These are phyloP conservation scores for Psylliodes chrysocephalus DNA, from an alignment of 2,888 invertebrate genomes.

Conservation along the genomic window DNA sequence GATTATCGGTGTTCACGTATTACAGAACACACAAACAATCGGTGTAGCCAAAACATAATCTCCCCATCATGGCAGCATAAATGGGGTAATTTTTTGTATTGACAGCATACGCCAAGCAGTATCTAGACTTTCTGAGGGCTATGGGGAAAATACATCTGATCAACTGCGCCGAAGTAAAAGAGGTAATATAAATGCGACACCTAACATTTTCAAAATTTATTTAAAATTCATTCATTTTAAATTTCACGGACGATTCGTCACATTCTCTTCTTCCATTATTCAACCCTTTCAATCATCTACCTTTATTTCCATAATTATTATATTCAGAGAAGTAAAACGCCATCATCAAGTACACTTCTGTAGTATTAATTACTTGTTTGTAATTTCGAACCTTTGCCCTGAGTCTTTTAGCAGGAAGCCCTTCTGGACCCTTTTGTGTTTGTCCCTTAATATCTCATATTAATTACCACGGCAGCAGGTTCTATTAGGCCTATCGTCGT, in stretches of 20 bases:
- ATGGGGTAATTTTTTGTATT: too few relatives aligned
- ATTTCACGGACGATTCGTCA: background rate
- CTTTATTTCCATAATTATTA: slow-evolving; percentile 16
- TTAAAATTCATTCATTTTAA: too few relatives aligned
- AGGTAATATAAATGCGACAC: background rate
- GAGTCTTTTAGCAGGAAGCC: slow-evolving; percentile 16
- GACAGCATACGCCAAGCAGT: too few relatives aligned
- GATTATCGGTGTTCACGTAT: too few relatives aligned
- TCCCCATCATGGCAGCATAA: too few relatives aligned
- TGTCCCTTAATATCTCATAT: slow-evolving; percentile 29
- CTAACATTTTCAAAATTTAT: background rate
- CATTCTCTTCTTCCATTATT: background rate
- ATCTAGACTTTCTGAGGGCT: too few relatives aligned
- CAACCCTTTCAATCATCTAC: background rate
- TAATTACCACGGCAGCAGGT: slow-evolving; percentile 27
- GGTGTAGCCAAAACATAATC: too few relatives aligned
- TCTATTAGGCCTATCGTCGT: slow-evolving; percentile 29
- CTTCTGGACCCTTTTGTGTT: slow-evolving; percentile 25
- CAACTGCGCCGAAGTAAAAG: too few relatives aligned
- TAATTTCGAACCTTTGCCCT: slow-evolving; percentile 23
- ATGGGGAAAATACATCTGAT: too few relatives aligned
- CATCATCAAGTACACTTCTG: slow-evolving; percentile 13
- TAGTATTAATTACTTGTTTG: slow-evolving; percentile 27
- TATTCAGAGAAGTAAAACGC: slow-evolving; percentile 9
- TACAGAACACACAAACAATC: too few relatives aligned